Percentiles rank a stretch among this genome's conserved stretches.
Conservation (phyloP, 2,797 vertebrate genomes). For the Hipposideros larvatus region DNA sequence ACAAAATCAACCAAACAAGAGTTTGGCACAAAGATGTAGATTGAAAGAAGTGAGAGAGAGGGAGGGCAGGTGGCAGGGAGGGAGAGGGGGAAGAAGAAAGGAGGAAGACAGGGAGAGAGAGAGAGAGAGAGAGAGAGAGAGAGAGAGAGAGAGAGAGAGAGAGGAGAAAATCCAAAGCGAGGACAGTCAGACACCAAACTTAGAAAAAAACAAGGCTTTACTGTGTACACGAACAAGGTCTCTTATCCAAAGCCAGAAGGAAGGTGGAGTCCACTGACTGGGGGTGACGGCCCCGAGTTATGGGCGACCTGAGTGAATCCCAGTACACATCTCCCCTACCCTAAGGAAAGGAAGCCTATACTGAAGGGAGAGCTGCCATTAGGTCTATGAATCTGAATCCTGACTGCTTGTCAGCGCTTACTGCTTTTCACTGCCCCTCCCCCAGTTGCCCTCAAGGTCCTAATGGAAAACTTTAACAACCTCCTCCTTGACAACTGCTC, state of each 20-base stretch:
- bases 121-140: fast-evolving
- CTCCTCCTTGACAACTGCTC: not conserved
- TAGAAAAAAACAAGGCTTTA: not conserved
- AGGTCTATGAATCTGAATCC: not conserved
- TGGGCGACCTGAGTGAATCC: not conserved
- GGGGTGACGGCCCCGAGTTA: not conserved
- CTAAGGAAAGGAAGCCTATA: not conserved
- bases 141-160: fast-evolving
- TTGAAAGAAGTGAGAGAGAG: not conserved
- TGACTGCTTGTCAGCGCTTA: not conserved
- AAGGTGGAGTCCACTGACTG: not conserved
- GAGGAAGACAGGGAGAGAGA: not conserved
- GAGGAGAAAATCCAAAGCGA: not conserved
- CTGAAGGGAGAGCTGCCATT: not conserved
- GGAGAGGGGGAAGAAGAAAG: not conserved
- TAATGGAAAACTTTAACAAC: not conserved
- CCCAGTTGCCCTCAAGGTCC: not conserved
- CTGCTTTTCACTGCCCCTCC: not conserved
- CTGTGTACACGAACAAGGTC: not conserved
- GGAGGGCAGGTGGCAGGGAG: not conserved
- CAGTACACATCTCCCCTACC: too few relatives aligned
- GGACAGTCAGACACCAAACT: not conserved
- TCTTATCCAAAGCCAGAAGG: not conserved
- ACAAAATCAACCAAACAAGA: not conserved
- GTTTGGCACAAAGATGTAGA: not conserved